Conservation (phyloP, 1,140 invertebrate genomes). For the Epicauta chinensis region DNA sequence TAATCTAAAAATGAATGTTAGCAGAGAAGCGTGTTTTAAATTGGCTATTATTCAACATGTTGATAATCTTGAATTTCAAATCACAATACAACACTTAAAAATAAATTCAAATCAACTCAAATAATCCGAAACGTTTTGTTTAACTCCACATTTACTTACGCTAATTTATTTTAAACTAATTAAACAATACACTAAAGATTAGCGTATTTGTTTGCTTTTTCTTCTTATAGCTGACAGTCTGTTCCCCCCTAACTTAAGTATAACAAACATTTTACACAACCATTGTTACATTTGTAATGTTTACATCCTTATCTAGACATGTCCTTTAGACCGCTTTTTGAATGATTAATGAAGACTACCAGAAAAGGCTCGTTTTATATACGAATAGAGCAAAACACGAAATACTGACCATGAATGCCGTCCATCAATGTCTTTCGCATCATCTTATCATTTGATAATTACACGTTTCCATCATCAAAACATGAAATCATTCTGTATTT, state of each 20-base stretch:
- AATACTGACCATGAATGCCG: conserved; percentile 17
- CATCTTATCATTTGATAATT: background rate
- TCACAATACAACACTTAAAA: too few relatives aligned
- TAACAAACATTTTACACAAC: conserved; percentile 17
- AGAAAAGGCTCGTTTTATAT: conserved; percentile 4
- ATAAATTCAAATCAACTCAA: too few relatives aligned
- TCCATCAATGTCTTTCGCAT: conserved; percentile 21
- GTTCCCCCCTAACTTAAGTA: conserved; percentile 7
- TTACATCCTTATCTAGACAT: conserved; percentile 24
- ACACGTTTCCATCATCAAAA: too few relatives aligned
- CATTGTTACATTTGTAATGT: conserved; percentile 18
- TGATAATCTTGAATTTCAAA: conserved; percentile 3
- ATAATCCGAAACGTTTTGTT: too few relatives aligned
- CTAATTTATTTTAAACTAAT: conserved; percentile 6
- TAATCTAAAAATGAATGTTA: too few relatives aligned
- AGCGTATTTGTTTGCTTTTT: conserved; percentile 4
- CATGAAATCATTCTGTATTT: too few relatives aligned
- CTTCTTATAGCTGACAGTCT: background rate
- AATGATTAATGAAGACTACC: conserved; percentile 20
- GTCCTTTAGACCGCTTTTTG: conserved; percentile 20
- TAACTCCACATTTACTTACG: background rate
- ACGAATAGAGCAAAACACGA: conserved; percentile 8
- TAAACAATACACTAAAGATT: conserved; percentile 3
- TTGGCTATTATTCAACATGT: conserved; percentile 7
- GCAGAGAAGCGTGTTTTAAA: background rate